Conservation (phyloP, 2,113 vertebrate genomes). For the Ivindomyrus marchei region DNA sequence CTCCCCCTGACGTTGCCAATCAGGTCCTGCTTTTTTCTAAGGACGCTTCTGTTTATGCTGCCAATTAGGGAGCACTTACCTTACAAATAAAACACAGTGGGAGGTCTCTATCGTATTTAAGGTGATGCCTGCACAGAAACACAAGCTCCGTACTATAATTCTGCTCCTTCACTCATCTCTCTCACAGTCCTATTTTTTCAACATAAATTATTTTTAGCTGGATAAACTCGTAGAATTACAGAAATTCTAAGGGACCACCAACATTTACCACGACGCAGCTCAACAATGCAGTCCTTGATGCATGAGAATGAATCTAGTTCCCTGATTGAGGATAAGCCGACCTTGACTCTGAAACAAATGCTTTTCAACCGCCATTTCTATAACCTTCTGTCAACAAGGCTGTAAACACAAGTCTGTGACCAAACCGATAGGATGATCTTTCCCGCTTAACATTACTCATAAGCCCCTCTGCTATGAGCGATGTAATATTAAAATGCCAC, state of each 20-base stretch:
- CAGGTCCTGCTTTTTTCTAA: background rate
- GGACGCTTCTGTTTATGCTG: background rate
- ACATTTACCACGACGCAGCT: background rate
- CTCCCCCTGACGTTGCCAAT: background rate
- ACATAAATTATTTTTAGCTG: background rate
- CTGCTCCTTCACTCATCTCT: background rate
- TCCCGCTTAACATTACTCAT: background rate
- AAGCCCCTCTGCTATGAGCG: background rate
- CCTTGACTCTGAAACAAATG: background rate
- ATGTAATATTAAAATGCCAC: background rate
- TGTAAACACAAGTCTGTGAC: background rate
- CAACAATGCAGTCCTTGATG: background rate
- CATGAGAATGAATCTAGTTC: background rate
- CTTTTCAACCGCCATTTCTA: constrained; percentile 3
- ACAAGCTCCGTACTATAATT: background rate
- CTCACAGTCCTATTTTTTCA: background rate
- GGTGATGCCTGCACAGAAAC: background rate
- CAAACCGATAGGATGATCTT: background rate
- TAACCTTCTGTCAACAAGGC: background rate
- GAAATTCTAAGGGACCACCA: background rate
- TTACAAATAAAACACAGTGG: background rate
- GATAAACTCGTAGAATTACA: background rate
- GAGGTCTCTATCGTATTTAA: background rate
- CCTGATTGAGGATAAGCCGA: constrained; percentile 6
- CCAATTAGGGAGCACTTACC: background rate